A percentile compares a stretch with the other conserved stretches of the same genome.
Conservation (phyloP, 2,797 vertebrate genomes). For the Cossypha heuglini region DNA sequence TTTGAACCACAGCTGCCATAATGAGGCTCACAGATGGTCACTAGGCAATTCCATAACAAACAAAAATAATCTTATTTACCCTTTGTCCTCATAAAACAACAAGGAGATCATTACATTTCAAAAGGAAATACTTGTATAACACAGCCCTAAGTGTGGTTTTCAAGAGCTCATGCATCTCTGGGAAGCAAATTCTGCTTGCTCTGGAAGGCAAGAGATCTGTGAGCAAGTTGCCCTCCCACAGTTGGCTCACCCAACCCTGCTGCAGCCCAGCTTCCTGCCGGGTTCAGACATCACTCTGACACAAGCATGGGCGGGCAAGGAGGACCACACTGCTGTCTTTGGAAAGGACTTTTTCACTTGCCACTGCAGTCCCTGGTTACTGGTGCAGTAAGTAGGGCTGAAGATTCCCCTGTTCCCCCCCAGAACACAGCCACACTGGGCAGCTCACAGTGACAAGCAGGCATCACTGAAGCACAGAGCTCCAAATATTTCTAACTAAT, state of each 20-base stretch:
- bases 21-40: neutral
- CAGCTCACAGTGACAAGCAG: neutral
- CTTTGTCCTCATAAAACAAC: neutral
- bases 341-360: neutral
- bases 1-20: neutral
- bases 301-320: accelerated
- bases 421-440: neutral
- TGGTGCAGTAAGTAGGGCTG: accelerated
- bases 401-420: accelerated
- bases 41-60: conserved; percentile 1
- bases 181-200: neutral
- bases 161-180: neutral
- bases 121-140: neutral
- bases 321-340: neutral
- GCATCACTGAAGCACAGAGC: accelerated
- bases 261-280: neutral
- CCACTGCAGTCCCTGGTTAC: neutral
- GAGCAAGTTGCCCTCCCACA: neutral
- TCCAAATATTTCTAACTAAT: neutral
- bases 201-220: neutral
- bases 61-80: neutral
- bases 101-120: neutral
- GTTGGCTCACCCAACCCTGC: neutral
- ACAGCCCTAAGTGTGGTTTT: neutral
- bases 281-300: neutral